Evolutionary conservation across 2,113 vertebrate species (phyloP).

Genomic region (Chaetodon auriga): DNA sequence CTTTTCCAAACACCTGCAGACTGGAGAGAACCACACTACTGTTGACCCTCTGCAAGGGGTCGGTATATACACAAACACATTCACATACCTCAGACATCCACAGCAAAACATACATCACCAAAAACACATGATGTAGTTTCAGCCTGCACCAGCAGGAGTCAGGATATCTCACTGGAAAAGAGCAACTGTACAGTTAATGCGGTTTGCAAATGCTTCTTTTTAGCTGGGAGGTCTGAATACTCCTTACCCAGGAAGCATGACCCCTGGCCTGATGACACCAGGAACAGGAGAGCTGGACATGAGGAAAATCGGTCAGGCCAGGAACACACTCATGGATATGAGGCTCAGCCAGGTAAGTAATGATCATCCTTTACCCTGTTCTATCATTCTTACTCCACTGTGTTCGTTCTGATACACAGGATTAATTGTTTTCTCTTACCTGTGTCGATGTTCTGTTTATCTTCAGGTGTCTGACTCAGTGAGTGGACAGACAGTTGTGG

Average conservation of each 20-base stretch:
- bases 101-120: not conserved
- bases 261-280: slow-evolving; percentile 95
- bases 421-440: slow-evolving; percentile 1
- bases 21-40: slow-evolving; percentile 91
- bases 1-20: slow-evolving; percentile 96
- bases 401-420: not conserved
- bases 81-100: not conserved
- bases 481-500: slow-evolving; percentile 98
- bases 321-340: slow-evolving; percentile 99
- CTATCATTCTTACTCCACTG: not conserved
- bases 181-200: not conserved
- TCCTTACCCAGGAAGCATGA: slow-evolving; percentile 96
- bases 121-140: slow-evolving; percentile 44
- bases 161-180: slow-evolving; percentile 22
- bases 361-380: not conserved
- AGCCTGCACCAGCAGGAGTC: slow-evolving; percentile 71
- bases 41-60: slow-evolving; percentile 96
- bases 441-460: not conserved
- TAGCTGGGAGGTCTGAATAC: slow-evolving; percentile 92
- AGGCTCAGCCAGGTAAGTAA: slow-evolving; percentile 94
- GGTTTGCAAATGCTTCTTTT: not conserved
- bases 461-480: slow-evolving; percentile 96
- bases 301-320: slow-evolving; percentile 99
- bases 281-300: slow-evolving; percentile 97
- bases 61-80: slow-evolving; percentile 60